A percentile compares a stretch with the other conserved stretches of the same genome.
These are phyloP conservation scores for Rhadinocentrus ornatus DNA, from an alignment of 2,797 vertebrate species.

Conservation along the genomic window DNA sequence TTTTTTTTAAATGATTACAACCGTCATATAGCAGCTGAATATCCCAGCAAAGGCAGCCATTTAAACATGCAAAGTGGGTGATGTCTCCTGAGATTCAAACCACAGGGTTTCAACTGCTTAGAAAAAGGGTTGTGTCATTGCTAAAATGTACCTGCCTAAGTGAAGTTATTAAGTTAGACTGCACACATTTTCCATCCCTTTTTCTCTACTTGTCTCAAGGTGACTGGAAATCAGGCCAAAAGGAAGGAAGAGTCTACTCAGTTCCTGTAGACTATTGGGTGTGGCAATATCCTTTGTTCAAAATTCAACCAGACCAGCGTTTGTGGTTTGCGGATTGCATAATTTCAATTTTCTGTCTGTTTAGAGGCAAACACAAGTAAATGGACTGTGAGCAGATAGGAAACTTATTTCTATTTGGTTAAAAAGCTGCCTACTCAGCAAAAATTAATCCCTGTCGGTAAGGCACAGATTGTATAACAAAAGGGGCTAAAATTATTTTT, in stretches of 20 bases:
- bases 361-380: neutral
- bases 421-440: constrained; percentile 36
- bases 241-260: constrained; percentile 35
- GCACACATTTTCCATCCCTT: constrained; percentile 6
- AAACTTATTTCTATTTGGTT: constrained; percentile 3
- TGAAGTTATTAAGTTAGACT: neutral
- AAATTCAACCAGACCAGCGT: constrained; percentile 30
- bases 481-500: constrained; percentile 3
- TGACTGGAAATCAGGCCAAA: constrained; percentile 31
- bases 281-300: constrained; percentile 23
- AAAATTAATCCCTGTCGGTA: constrained; percentile 36
- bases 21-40: constrained; percentile 32
- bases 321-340: constrained; percentile 31
- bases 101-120: constrained; percentile 28
- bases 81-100: constrained; percentile 43
- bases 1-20: constrained; percentile 46
- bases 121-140: constrained; percentile 35
- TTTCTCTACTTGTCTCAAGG: constrained; percentile 22
- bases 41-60: constrained; percentile 39
- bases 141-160: constrained; percentile 21
- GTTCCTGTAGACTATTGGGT: constrained; percentile 30
- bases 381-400: constrained; percentile 5
- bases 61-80: constrained; percentile 42
- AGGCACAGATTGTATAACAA: constrained; percentile 43
- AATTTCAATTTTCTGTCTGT: constrained; percentile 30